A percentile compares a stretch with the other conserved stretches of the same genome.
Conservation (phyloP, 2,113 vertebrate genomes). For the Scartelaos histophorus region DNA sequence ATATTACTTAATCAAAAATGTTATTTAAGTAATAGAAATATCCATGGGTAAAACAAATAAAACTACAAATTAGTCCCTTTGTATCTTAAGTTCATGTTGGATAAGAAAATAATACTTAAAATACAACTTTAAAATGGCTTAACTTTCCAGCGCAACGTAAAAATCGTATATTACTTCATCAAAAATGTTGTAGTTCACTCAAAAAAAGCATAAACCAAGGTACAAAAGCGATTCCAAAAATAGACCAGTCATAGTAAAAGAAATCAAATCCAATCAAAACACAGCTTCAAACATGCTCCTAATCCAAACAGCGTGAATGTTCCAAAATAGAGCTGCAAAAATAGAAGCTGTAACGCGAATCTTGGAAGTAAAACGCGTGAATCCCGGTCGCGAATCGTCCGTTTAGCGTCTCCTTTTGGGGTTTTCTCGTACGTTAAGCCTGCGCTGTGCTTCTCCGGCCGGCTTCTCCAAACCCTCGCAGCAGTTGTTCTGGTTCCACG, state of each 20-base stretch:
- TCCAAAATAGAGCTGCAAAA: constrained; percentile 26
- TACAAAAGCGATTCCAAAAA: background rate
- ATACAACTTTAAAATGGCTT: background rate
- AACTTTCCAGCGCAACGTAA: too few species aligned
- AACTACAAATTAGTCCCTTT: background rate
- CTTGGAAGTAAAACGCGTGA: background rate
- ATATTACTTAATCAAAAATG: background rate
- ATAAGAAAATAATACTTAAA: background rate
- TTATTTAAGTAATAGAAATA: background rate
- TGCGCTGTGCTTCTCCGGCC: background rate
- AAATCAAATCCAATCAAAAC: constrained; percentile 2
- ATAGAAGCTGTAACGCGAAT: background rate
- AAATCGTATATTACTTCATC: background rate
- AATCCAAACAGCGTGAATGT: constrained; percentile 38
- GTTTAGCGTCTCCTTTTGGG: background rate
- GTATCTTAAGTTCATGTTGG: background rate
- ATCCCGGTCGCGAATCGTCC: constrained; percentile 11
- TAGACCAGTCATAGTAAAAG: background rate
- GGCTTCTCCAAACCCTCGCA: constrained; percentile 17
- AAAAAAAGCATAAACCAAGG: background rate
- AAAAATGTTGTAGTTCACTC: too few species aligned
- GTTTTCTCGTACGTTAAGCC: constrained; percentile 52
- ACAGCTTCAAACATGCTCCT: constrained; percentile 9
- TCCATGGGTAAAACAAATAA: background rate
- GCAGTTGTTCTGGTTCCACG: constrained; percentile 60